These are phyloP conservation scores for Dynastes grantii DNA, from an alignment of 2,888 invertebrate species.

Conservation along the genomic window DNA sequence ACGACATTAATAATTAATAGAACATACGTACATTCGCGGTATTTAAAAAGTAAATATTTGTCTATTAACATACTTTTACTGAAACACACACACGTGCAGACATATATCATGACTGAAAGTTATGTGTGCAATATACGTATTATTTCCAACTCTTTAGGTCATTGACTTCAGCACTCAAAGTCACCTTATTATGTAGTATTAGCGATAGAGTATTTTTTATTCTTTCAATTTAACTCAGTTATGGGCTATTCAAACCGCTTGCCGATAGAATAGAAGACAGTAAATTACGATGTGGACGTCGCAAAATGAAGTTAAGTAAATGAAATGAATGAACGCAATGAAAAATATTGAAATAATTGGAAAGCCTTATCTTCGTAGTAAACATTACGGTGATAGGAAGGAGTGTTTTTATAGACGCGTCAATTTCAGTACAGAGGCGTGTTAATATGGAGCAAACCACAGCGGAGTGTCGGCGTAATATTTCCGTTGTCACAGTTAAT, in stretches of 20 bases:
- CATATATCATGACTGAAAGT: slow-evolving; percentile 19
- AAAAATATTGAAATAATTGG: not conserved
- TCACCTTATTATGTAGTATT: slow-evolving; percentile 45
- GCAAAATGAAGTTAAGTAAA: slow-evolving; percentile 8
- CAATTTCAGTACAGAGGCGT: slow-evolving; percentile 8
- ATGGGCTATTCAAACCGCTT: not conserved
- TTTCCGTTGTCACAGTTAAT: too few species aligned
- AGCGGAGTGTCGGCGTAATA: too few species aligned
- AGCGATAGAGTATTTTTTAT: slow-evolving; percentile 37
- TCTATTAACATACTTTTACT: slow-evolving; percentile 15
- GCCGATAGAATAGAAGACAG: not conserved
- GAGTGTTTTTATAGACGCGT: slow-evolving; percentile 1
- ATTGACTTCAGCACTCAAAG: slow-evolving; percentile 33
- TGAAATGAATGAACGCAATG: slow-evolving; percentile 3
- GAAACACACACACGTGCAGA: not conserved
- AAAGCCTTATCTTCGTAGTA: slow-evolving; percentile 9
- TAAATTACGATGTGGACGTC: slow-evolving; percentile 2
- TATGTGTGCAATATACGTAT: slow-evolving; percentile 34
- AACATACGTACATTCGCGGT: too few species aligned
- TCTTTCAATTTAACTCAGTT: slow-evolving; percentile 24
- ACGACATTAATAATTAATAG: too few species aligned
- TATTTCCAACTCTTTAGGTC: slow-evolving; percentile 33
- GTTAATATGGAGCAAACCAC: too few species aligned
- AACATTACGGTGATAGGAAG: not conserved
- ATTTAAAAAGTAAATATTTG: slow-evolving; percentile 4